Evolutionary conservation across 2,113 vertebrate genomes (phyloP), one percentile per base, ranked within the genome.

Genomic region (Pterocles orientalis): DNA sequence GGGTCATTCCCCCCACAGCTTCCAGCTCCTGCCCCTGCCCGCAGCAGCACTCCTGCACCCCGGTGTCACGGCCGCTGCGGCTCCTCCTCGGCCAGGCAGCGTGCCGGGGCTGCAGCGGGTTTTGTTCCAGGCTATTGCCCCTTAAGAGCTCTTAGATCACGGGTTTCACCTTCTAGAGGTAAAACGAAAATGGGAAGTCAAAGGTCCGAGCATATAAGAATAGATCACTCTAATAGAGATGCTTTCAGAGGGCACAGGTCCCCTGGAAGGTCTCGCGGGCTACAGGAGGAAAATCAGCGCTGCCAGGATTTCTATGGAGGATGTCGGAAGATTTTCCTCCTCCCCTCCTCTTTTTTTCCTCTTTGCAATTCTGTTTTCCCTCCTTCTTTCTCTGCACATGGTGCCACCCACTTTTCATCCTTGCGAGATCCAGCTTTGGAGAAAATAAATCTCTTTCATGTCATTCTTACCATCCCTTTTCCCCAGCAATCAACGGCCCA

Each of bases 61-160:
- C 2, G 25, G 3, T 1, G 1, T 14, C 10, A 18, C 1, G 1
- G 25, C 15, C 34, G 14, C 2, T 0, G 18, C 13, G 43, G n/a
- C 34, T 10, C 21, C 33, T 45, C 58, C 39, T 68, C 10, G 1
- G 0, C 39, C 76, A 53, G n/a, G 11, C 60, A 29, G 31, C 3
- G 2, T 28, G 18, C 11, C 1, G 0, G 2, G 21, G 33, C 41
- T 25, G 62, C 80, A 16, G 68, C 24, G 25, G 41, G 1, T 8
- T 14, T n/a, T 70, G 45, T 12, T 10, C 68, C 51, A 19, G 51
- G 13, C 20, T 41, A 7, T 24, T 81, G 19, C 80, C n/a, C 7
- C 56, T 18, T 5, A 43, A 45, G 14, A 82, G 53, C 48, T 88
- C 72, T 53, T 19, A 28, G 33, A 31, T 81, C n/a, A n/a, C 0